Evolutionary conservation across 2,797 vertebrate species (phyloP).

Genomic region (Acanthornis magna): DNA sequence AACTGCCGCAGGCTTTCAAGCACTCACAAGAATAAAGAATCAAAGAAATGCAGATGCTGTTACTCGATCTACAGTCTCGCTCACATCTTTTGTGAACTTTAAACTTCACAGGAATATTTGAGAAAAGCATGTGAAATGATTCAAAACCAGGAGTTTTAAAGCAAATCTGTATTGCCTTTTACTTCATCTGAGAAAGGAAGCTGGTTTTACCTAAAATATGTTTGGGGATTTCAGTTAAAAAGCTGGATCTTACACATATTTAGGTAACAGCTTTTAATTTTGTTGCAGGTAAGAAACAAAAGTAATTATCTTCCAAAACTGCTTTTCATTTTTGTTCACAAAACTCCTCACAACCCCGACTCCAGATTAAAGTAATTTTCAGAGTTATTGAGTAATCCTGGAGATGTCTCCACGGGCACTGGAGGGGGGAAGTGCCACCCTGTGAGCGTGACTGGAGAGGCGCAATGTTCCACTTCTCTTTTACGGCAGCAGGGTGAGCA

Average conservation of each 20-base stretch:
- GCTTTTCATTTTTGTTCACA: background rate
- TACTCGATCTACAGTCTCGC: background rate
- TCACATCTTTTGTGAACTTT: background rate
- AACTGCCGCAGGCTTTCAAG: constrained; percentile 12
- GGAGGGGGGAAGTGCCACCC: background rate
- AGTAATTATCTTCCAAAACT: background rate
- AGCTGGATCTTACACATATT: background rate
- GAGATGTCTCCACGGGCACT: background rate
- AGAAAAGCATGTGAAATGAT: background rate
- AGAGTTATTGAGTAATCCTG: background rate
- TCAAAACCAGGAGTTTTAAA: background rate
- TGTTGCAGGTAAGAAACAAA: background rate
- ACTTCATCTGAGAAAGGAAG: background rate
- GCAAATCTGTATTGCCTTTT: background rate
- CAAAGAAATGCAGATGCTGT: background rate
- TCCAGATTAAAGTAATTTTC: background rate
- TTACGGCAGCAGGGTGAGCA: background rate
- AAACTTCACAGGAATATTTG: background rate
- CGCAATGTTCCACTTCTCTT: too few relatives aligned
- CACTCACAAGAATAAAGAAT: background rate
- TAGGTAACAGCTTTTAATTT: background rate
- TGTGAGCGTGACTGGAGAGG: background rate
- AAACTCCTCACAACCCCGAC: background rate
- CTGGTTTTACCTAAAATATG: background rate
- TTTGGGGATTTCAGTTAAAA: background rate